phyloP scores from a whole-genome alignment of 1,140 invertebrate species.

The Streblospio benedicti region DNA sequence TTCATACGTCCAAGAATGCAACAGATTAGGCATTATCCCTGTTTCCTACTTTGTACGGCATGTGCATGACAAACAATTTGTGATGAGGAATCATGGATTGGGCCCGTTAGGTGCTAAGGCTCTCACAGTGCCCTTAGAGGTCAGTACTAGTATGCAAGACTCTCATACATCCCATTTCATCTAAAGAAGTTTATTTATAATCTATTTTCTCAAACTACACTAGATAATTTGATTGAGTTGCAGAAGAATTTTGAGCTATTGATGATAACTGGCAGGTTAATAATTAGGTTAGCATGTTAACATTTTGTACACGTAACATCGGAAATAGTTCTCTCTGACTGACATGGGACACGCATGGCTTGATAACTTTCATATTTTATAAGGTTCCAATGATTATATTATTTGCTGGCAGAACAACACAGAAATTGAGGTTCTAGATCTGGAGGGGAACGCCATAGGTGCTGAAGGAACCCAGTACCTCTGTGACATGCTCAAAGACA shows the following conservation, averaged over 20 bases:
- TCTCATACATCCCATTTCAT: neutral
- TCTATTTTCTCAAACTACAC: no score
- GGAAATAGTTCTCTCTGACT: no score
- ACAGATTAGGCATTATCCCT: slow-evolving; percentile 32
- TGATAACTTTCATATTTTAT: no score
- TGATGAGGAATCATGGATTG: slow-evolving; percentile 37
- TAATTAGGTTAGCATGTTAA: no score
- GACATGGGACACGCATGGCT: no score
- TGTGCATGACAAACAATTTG: slow-evolving; percentile 30
- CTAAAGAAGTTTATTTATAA: slow-evolving; percentile 5
- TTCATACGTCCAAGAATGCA: slow-evolving; percentile 33
- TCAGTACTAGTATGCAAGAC: slow-evolving; percentile 9
- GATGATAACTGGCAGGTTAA: no score
- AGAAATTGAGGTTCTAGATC: slow-evolving; percentile 28
- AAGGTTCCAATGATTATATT: slow-evolving; percentile 10
- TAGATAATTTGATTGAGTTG: no score
- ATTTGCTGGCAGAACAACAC: slow-evolving; percentile 29
- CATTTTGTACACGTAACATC: no score
- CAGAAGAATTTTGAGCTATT: no score
- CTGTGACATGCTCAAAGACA: slow-evolving; percentile 31
- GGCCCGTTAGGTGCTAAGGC: slow-evolving; percentile 38
- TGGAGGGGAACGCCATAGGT: slow-evolving; percentile 37
- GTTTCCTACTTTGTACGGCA: slow-evolving; percentile 37
- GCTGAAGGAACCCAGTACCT: slow-evolving; percentile 27
- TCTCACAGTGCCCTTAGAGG: slow-evolving; percentile 35